Base-by-base conservation (phyloP, 2,113 vertebrate genomes). In the Bettongia penicillata region DNA sequence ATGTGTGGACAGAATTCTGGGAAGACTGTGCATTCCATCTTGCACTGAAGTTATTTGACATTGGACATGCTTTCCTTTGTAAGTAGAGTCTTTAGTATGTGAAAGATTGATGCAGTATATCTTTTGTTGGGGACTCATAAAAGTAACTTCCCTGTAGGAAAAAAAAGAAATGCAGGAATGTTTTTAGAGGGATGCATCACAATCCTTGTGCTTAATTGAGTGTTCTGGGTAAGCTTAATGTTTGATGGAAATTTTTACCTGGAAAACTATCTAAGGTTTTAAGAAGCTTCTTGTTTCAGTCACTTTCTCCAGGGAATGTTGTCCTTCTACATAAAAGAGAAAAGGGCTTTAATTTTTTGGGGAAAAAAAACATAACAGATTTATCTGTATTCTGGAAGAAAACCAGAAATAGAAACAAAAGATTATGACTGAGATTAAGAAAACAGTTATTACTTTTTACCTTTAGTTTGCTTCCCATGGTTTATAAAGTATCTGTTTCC, bases 21-120 rank as follows among this genome's bases (percentile, higher is more conserved):
- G 96, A 98, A 98, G 97, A 98, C 93, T 97, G 96, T 95, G 28
- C 93, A 94, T 96, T 94, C 84, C 95, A 95, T 98, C 97, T 98
- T 97, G 94, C 12, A 0, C 93, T 47, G 52, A 92, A 96, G 37
- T 91, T 97, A 91, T 57, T 94, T 97, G 96, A 98, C 94, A 94
- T 93, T 97, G 96, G 98, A 97, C 94, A 77, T 93, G 28, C 84
- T 97, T 96, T 96, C 49, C 48, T 90, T 47, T 90, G n/a, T 53
- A 95, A 43, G 94, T 96, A 95, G 94, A 96, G 90, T 94, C 96
- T 95, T 97, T 52, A 95, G 94, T 68, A 91, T 96, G 96, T 96
- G 93, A 93, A 94, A 94, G 94, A 97, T 97, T 97, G 96, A 97
- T 96, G 97, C 53, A 51, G n/a, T 93, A 96, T 92, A 95, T 98